Conservation (phyloP, 2,113 vertebrate genomes). For the Hemichromis elongatus region DNA sequence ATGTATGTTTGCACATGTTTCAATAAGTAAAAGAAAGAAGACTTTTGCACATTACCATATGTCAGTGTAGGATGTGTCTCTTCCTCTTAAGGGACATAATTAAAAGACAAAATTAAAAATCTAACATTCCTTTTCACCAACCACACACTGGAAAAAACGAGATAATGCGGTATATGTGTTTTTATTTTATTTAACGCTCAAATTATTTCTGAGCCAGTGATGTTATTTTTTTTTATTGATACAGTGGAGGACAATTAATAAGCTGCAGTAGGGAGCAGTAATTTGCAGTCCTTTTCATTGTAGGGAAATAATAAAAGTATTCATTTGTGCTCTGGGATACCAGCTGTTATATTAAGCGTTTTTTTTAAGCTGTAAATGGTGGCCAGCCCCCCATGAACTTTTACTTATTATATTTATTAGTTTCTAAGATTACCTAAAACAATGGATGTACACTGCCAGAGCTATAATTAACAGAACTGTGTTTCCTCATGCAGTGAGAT, state of each 20-base stretch:
- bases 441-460: not conserved
- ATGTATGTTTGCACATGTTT: not conserved
- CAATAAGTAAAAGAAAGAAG: not conserved
- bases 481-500: conserved; percentile 85
- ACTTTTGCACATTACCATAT: not conserved
- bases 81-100: not conserved
- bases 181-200: not conserved
- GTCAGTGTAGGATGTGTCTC: not conserved
- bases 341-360: not conserved
- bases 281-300: conserved; percentile 29
- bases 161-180: not conserved
- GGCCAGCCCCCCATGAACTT: not conserved
- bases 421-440: not conserved
- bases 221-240: conserved; percentile 33
- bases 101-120: not conserved
- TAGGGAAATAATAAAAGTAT: conserved; percentile 23
- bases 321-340: not conserved
- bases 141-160: not conserved
- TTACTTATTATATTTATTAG: not conserved
- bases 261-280: conserved; percentile 15
- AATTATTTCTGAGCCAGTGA: conserved; percentile 1
- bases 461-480: not conserved
- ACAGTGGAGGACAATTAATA: conserved; percentile 19
- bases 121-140: not conserved
- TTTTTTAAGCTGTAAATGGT: not conserved